phyloP scores from a whole-genome alignment of 2,797 vertebrate genomes.

The Syngnathus rostellatus region DNA sequence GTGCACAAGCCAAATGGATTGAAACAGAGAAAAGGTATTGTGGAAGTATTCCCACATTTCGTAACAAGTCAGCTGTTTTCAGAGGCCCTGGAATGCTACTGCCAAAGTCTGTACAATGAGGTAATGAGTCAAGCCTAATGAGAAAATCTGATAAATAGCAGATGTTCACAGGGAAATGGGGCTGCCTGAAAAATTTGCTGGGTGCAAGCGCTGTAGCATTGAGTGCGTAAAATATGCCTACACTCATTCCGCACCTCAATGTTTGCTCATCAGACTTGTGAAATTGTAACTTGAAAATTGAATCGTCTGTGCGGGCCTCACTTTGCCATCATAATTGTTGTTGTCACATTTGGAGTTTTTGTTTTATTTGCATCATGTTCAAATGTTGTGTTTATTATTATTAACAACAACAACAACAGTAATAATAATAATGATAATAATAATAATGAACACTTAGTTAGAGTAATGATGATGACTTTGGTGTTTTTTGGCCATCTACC shows the following conservation, averaged over 20 bases:
- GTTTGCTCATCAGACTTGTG: constrained; percentile 82
- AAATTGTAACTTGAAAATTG: too few species aligned
- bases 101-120: constrained; percentile 71
- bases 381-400: constrained; percentile 22
- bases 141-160: constrained; percentile 80
- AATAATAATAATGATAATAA: too few species aligned
- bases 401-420: too few species aligned
- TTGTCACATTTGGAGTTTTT: not conserved
- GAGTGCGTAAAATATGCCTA: constrained; percentile 83
- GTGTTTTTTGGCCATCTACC: too few species aligned
- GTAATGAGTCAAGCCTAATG: constrained; percentile 76
- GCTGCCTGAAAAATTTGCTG: constrained; percentile 74
- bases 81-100: constrained; percentile 39
- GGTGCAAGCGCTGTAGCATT: constrained; percentile 67
- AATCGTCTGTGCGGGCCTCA: not conserved
- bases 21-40: not conserved
- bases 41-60: constrained; percentile 18
- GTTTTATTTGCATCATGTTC: constrained; percentile 27
- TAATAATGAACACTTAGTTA: too few species aligned
- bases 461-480: too few species aligned
- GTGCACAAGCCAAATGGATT: not conserved
- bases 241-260: constrained; percentile 63
- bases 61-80: constrained; percentile 30
- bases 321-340: not conserved
- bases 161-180: constrained; percentile 63